Conservation (phyloP, 1,140 invertebrate species). For the Drosophila mayri region DNA sequence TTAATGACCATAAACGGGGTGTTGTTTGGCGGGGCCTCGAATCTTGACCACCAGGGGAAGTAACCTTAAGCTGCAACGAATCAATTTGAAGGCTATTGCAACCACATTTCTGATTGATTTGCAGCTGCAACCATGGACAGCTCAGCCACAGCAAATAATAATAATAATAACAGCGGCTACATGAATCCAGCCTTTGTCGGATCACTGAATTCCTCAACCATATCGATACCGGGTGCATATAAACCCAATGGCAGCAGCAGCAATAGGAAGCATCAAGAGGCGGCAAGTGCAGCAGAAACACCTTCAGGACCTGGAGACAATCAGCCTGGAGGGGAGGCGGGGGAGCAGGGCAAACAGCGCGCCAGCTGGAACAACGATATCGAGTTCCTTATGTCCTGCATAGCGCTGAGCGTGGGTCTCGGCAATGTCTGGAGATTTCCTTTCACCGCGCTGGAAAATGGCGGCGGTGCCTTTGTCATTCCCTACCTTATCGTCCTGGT, state of each 20-base stretch:
- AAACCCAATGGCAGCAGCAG: conserved; percentile 37
- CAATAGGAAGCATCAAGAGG: conserved; percentile 8
- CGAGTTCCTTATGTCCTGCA: conserved; percentile 95
- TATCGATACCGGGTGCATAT: conserved; percentile 78
- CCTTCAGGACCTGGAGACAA: conserved; percentile 1
- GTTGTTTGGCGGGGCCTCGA: conserved; percentile 21
- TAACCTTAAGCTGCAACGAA: conserved; percentile 51
- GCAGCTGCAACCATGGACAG: conserved; percentile 53
- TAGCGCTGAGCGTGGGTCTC: conserved; percentile 96
- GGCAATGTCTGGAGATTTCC: conserved; percentile 90
- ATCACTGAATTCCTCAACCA: conserved; percentile 61
- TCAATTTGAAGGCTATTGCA: conserved; percentile 49
- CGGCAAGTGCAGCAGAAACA: neutral
- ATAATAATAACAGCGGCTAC: conserved; percentile 61
- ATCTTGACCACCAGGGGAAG: conserved; percentile 64
- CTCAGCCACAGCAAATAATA: conserved; percentile 16
- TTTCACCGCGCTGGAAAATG: conserved; percentile 93
- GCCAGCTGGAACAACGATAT: conserved; percentile 93
- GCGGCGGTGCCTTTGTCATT: conserved; percentile 91
- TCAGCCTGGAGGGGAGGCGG: neutral
- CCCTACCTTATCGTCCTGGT: conserved; percentile 94
- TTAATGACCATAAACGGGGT: conserved; percentile 16
- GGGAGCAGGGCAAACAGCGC: conserved; percentile 71
- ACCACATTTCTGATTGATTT: conserved; percentile 45
- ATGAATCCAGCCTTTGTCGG: conserved; percentile 71